These are phyloP conservation scores for Drosophila sechellia DNA, from an alignment of 1,140 invertebrate species.

Conservation along the genomic window DNA sequence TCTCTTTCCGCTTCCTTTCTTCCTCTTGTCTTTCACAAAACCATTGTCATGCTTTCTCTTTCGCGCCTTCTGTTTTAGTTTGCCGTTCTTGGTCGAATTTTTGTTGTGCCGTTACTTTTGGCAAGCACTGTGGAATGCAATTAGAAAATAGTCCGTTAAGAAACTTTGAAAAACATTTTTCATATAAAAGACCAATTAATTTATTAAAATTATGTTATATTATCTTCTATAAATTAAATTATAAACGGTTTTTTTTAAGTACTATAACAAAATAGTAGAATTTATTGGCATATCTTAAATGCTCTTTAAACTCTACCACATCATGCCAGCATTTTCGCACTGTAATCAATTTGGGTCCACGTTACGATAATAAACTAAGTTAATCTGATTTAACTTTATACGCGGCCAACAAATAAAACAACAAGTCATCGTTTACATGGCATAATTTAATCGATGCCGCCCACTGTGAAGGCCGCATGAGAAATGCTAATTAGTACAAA, in stretches of 20 bases:
- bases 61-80: conserved; percentile 40
- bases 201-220: not conserved
- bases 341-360: not conserved
- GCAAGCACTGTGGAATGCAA: conserved; percentile 35
- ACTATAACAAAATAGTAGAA: too few species aligned
- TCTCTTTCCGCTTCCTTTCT: not conserved
- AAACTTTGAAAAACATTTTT: not conserved
- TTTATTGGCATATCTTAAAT: too few species aligned
- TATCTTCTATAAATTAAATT: too few species aligned
- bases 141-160: not conserved
- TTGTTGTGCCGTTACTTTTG: conserved; percentile 26
- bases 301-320: not conserved
- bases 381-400: conserved; percentile 14
- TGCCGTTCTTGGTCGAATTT: conserved; percentile 42
- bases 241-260: too few species aligned
- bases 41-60: conserved; percentile 32
- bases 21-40: conserved; percentile 7
- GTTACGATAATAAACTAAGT: conserved; percentile 6
- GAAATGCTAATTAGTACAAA: conserved; percentile 72
- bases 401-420: conserved; percentile 3
- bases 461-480: conserved; percentile 54
- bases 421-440: conserved; percentile 21
- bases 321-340: conserved; percentile 1
- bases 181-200: too few species aligned
- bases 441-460: conserved; percentile 32